Conservation (phyloP, 2,113 vertebrate species). For the Scytalopus superciliaris region DNA sequence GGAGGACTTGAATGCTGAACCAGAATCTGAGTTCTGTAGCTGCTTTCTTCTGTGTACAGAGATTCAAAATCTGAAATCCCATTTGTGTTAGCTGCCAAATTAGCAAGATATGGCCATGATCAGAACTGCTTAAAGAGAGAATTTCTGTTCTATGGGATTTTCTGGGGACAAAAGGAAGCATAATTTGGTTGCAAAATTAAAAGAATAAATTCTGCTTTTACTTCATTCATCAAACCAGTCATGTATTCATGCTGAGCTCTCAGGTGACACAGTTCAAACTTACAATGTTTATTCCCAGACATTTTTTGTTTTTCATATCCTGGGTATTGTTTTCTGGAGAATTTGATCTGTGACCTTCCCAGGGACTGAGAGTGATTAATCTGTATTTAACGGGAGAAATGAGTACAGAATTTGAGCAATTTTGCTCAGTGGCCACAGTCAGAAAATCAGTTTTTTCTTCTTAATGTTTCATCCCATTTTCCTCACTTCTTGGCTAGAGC, state of each 20-base stretch:
- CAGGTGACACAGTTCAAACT: not conserved
- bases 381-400: not conserved
- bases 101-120: not conserved
- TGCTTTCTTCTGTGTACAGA: not conserved
- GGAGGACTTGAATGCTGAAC: not conserved
- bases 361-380: not conserved
- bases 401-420: not conserved
- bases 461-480: not conserved
- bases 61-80: not conserved
- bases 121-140: not conserved
- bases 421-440: not conserved
- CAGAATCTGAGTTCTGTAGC: not conserved
- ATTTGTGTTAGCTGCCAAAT: not conserved
- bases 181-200: fast-evolving
- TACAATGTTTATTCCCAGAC: not conserved
- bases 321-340: not conserved
- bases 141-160: not conserved
- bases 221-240: not conserved
- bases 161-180: not conserved
- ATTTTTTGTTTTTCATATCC: not conserved
- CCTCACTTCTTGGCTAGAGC: not conserved
- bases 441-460: not conserved
- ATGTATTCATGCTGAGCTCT: not conserved
- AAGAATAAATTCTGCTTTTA: not conserved
- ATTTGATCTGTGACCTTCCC: not conserved